These are phyloP conservation scores for Entomobrya proxima DNA, from an alignment of 2,888 invertebrate genomes.

Conservation along the genomic window DNA sequence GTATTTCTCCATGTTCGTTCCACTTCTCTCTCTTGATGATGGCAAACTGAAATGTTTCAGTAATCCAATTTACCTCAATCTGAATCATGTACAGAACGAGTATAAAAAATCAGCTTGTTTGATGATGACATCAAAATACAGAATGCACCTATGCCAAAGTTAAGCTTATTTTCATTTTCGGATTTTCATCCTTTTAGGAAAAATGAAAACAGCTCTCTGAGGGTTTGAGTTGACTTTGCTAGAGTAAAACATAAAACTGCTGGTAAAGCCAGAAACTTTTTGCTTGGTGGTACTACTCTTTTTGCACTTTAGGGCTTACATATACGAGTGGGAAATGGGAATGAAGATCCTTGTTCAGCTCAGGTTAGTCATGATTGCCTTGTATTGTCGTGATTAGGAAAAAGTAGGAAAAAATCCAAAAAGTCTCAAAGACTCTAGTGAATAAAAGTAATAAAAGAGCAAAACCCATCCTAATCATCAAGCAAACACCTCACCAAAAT, in stretches of 20 bases:
- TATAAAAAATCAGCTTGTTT: not conserved
- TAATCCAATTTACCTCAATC: constrained; percentile 39
- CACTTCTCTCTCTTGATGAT: not conserved
- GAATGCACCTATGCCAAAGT: not conserved
- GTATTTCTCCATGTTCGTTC: not conserved
- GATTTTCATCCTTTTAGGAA: constrained; percentile 18
- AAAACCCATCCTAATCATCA: constrained; percentile 25
- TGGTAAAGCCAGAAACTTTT: too few relatives aligned
- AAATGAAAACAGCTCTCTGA: constrained; percentile 38
- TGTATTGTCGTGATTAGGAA: constrained; percentile 20
- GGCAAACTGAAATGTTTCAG: not conserved
- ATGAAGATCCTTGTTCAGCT: not conserved
- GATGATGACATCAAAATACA: not conserved
- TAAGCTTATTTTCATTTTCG: constrained; percentile 35
- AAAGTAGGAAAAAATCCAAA: not conserved
- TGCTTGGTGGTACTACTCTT: not conserved
- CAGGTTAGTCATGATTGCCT: too few relatives aligned
- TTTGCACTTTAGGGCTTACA: not conserved
- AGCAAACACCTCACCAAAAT: not conserved
- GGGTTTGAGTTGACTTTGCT: not conserved
- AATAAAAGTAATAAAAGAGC: constrained; percentile 16
- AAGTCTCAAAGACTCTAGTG: not conserved
- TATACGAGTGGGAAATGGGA: not conserved
- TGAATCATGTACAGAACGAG: not conserved
- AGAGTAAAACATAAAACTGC: not conserved